A percentile compares a stretch with the other conserved stretches of the same genome.
These are phyloP conservation scores for Diabrotica virgifera DNA, from an alignment of 1,140 invertebrate genomes.

Conservation along the genomic window DNA sequence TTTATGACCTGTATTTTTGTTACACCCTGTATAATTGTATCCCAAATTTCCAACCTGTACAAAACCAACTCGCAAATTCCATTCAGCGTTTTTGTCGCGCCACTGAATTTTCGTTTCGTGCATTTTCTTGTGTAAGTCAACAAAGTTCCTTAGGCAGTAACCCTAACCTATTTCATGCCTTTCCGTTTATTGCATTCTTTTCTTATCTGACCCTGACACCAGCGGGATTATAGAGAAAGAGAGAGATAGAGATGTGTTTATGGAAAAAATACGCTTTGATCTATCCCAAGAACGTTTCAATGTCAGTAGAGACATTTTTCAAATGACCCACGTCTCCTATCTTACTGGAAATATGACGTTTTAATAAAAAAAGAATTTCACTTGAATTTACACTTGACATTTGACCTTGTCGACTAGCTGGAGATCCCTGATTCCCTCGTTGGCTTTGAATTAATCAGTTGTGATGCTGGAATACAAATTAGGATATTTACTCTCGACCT, in stretches of 20 bases:
- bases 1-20: too few relatives aligned
- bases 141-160: background rate
- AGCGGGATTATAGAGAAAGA: conserved; percentile 1
- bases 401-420: background rate
- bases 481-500: background rate
- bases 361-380: background rate
- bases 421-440: background rate
- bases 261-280: background rate
- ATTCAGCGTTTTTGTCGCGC: background rate
- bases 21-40: too few relatives aligned
- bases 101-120: background rate
- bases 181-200: conserved; percentile 13
- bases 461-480: background rate
- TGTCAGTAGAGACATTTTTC: conserved; percentile 2
- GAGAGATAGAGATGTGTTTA: background rate
- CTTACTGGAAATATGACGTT: background rate
- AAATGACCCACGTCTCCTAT: background rate
- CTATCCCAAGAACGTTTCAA: background rate
- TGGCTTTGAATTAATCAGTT: background rate
- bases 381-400: background rate
- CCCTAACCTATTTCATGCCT: conserved; percentile 7
- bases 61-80: background rate
- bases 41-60: too few relatives aligned
- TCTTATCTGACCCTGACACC: conserved; percentile 6
- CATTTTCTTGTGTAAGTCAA: conserved; percentile 1